A percentile compares a stretch with the other conserved stretches of the same genome.
Evolutionary conservation across 2,113 vertebrate species (phyloP).

Genomic region (Shinisaurus crocodilurus): DNA sequence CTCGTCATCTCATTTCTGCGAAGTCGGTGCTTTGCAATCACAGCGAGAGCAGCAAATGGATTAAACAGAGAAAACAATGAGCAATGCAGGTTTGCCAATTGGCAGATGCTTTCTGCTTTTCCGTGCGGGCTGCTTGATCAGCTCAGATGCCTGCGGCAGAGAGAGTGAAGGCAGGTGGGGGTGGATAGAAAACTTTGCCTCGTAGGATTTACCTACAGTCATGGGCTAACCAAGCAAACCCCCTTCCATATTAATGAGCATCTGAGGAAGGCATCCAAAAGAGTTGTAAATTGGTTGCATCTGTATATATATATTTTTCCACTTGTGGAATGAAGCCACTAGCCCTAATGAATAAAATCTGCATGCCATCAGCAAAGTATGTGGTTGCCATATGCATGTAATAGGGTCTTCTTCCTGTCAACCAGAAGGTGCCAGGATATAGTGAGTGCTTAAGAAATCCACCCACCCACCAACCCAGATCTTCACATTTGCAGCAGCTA

Average conservation of each 20-base stretch:
- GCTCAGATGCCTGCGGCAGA: not conserved
- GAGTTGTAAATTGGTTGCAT: not conserved
- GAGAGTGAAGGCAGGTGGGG: not conserved
- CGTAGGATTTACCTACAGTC: not conserved
- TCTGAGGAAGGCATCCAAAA: slow-evolving; percentile 3
- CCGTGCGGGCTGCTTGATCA: slow-evolving; percentile 6
- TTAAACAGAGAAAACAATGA: slow-evolving; percentile 26
- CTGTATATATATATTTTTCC: slow-evolving; percentile 11
- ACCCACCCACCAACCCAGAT: not conserved
- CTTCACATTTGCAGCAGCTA: not conserved
- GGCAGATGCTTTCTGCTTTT: not conserved
- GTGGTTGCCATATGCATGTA: not conserved
- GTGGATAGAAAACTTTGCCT: rapidly evolving
- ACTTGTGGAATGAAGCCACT: slow-evolving; percentile 18
- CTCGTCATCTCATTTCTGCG: not conserved
- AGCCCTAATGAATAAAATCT: not conserved
- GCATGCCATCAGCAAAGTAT: not conserved
- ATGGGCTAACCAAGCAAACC: not conserved
- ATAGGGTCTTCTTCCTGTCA: not conserved
- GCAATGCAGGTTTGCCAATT: not conserved
- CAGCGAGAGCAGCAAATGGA: not conserved
- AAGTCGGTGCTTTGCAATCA: not conserved
- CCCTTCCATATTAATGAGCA: slow-evolving; percentile 10
- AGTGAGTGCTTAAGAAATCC: not conserved
- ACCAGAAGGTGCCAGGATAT: not conserved